Conservation (phyloP, 23 tunicate genomes). For the Pegea sp. region DNA sequence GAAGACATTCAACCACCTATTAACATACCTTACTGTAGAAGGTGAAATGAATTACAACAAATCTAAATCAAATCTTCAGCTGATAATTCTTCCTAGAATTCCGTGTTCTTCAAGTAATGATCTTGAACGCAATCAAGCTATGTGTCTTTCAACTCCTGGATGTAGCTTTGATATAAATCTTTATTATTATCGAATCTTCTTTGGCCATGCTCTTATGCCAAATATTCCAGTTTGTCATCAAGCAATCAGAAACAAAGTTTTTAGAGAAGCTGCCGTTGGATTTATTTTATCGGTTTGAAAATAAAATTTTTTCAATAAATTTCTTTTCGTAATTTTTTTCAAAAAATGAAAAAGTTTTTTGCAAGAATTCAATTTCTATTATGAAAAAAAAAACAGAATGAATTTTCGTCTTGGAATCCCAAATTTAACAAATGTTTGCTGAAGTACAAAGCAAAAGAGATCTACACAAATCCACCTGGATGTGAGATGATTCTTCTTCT, state of each 20-base stretch:
- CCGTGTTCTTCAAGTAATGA: conserved; percentile 26
- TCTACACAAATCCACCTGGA: conserved; percentile 31
- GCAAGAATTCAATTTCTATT: too few species aligned
- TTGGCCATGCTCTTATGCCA: conserved; percentile 60
- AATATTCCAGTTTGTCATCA: conserved; percentile 72
- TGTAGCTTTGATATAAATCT: conserved; percentile 43
- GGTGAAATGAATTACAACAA: too few species aligned
- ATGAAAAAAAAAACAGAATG: too few species aligned
- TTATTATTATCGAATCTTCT: conserved; percentile 14
- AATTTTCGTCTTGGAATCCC: conserved; percentile 58
- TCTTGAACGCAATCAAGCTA: conserved; percentile 9
- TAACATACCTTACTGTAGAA: conserved; percentile 1
- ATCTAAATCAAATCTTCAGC: too few species aligned
- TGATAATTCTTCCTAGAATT: conserved; percentile 9
- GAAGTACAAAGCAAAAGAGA: conserved; percentile 13
- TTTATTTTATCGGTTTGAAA: conserved; percentile 4
- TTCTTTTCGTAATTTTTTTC: too few species aligned
- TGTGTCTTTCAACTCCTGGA: conserved; percentile 41
- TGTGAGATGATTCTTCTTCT: conserved; percentile 47
- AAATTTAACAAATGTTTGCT: conserved; percentile 32
- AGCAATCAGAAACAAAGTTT: conserved; percentile 40
- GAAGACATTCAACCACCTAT: neutral
- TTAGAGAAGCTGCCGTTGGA: conserved; percentile 7
- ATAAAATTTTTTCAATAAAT: too few species aligned
- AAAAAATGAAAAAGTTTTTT: too few species aligned